A percentile compares a stretch with the other conserved stretches of the same genome.
Evolutionary conservation across 2,797 vertebrate species (phyloP).

Genomic region (Botia kubotai): DNA sequence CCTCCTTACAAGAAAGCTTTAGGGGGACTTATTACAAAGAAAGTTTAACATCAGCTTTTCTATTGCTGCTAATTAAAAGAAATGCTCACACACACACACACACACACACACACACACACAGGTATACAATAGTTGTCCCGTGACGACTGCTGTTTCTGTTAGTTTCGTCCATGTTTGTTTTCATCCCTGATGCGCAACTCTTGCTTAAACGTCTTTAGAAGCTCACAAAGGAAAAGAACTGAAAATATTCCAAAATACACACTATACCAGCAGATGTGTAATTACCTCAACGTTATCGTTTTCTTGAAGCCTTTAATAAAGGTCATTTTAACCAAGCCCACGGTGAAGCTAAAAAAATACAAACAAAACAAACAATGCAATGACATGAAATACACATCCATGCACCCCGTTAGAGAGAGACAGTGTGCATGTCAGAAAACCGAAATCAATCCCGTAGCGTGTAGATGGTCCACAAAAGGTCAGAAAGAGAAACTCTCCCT

Average conservation of each 20-base stretch:
- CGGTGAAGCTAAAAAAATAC: conserved; percentile 77
- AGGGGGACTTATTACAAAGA: conserved; percentile 74
- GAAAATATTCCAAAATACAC: conserved; percentile 76
- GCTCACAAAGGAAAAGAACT: conserved; percentile 72
- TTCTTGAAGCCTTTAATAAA: conserved; percentile 72
- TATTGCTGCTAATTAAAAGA: conserved; percentile 17
- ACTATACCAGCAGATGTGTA: conserved; percentile 85
- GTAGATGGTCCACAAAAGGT: conserved; percentile 73
- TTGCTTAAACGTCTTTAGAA: conserved; percentile 61
- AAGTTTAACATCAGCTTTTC: conserved; percentile 66
- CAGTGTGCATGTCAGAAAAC: conserved; percentile 64
- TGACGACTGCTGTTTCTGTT: conserved; percentile 40
- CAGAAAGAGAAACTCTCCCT: conserved; percentile 57
- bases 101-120: conserved; percentile 73
- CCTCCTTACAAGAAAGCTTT: conserved; percentile 58
- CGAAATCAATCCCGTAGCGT: conserved; percentile 29
- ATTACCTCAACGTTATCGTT: conserved; percentile 83
- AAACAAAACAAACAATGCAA: conserved; percentile 56
- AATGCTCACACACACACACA: conserved; percentile 66
- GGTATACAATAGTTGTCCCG: conserved; percentile 43
- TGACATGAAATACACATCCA: conserved; percentile 68
- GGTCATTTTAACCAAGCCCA: conserved; percentile 77
- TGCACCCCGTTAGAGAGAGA: conserved; percentile 41
- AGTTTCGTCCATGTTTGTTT: conserved; percentile 64
- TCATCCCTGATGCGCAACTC: conserved; percentile 45